Evolutionary conservation across 2,797 vertebrate genomes (phyloP), one percentile per base, ranked within the genome.

Genomic region (Linurgus olivaceus): DNA sequence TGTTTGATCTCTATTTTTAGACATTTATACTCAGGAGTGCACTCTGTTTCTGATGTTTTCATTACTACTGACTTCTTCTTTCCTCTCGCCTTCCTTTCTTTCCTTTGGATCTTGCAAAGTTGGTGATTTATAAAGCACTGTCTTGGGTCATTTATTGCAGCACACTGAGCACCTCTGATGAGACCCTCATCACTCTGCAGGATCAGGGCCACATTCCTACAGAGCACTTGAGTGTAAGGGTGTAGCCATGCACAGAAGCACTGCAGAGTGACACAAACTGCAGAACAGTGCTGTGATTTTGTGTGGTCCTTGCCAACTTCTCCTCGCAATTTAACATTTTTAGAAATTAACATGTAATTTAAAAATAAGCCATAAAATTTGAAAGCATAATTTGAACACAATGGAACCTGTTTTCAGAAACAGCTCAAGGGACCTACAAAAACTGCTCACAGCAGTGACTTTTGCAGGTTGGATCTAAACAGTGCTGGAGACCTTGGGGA

Each of bases 341-440:
- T 79, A 93, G 92, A 97, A 97, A 90, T 93, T 95, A 96, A 86
- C 92, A 80, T 96, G 85, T 91, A 95, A 87, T 96, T 97, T 93
- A 28, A 90, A 96, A 96, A 93, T 37, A 63, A 79, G 78, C 94
- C 88, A 88, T 96, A 97, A 96, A 89, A 90, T 93, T 81, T 95
- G 66, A 84, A 90, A 91, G 85, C 73, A 16, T 94, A 90, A 93
- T 91, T 52, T 3, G 63, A 82, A 84, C 90, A 96, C 95, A 96
- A 67, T 94, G 85, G 77, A 95, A 86, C 89, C 74, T 94, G 87
- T 95, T 92, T 96, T 96, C 65, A n/a, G 92, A 81, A 92, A 78
- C 16, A 75, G 9, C 96, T 96, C 91, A 0, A 91, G 89, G 87
- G 88, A 80, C 79, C 47, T 1, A 7, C 92, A 94, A 94, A 95